Evolutionary conservation across 2,113 vertebrate species (phyloP).

Genomic region (Tenrec ecaudatus): DNA sequence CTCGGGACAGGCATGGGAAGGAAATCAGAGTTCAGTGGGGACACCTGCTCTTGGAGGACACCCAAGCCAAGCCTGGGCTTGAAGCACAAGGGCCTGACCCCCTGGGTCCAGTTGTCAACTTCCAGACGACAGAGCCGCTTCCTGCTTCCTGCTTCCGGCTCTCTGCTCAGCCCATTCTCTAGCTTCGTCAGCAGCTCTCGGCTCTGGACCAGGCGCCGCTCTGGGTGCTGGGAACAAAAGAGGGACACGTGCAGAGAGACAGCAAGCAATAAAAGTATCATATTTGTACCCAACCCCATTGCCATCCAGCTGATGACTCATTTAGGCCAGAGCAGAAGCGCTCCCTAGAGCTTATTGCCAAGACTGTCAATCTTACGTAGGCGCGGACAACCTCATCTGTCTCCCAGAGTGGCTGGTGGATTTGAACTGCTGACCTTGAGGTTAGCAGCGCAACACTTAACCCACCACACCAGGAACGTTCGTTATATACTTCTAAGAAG

Average conservation of each 20-base stretch:
- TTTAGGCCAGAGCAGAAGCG: too few species aligned
- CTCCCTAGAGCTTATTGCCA: too few species aligned
- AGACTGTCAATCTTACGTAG: too few species aligned
- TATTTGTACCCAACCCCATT: too few species aligned
- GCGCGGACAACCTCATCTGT: too few species aligned
- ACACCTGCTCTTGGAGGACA: slow-evolving; percentile 35
- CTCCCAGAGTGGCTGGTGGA: too few species aligned
- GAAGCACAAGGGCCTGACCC: not conserved
- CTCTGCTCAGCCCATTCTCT: not conserved
- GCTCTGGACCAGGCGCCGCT: not conserved
- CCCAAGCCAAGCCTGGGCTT: not conserved
- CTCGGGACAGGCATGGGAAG: slow-evolving; percentile 2
- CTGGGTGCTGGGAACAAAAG: not conserved
- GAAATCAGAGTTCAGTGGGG: slow-evolving; percentile 36
- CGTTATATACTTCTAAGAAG: too few species aligned
- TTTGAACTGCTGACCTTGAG: too few species aligned
- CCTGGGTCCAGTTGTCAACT: accelerated
- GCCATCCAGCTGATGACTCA: too few species aligned
- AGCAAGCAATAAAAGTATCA: too few species aligned
- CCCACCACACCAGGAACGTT: too few species aligned
- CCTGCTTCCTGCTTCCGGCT: not conserved
- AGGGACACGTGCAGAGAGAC: not conserved
- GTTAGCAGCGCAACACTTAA: too few species aligned
- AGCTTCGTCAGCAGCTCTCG: not conserved
- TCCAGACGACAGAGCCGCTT: not conserved